Evolutionary conservation across 2,888 invertebrate genomes (phyloP).

Genomic region (Morpho deidamia): DNA sequence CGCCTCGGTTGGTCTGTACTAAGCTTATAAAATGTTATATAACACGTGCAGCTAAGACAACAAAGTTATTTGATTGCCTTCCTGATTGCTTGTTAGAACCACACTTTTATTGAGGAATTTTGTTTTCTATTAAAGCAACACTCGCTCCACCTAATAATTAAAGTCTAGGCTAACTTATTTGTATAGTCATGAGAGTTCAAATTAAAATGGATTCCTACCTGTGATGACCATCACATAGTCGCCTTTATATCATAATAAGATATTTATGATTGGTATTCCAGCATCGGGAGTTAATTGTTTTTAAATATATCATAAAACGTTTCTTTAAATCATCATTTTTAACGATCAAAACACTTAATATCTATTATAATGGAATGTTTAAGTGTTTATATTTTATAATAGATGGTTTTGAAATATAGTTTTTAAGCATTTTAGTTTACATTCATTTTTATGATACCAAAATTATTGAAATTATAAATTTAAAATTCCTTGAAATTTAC

Average conservation of each 20-base stretch:
- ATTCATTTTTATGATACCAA: too few relatives aligned
- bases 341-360: constrained; percentile 6
- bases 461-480: too few relatives aligned
- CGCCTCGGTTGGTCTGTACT: not conserved
- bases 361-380: not conserved
- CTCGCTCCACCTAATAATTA: constrained; percentile 10
- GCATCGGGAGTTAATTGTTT: constrained; percentile 35
- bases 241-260: constrained; percentile 52
- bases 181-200: constrained; percentile 15
- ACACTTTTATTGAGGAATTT: constrained; percentile 37
- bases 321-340: constrained; percentile 16
- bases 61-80: constrained; percentile 39
- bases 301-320: constrained; percentile 30
- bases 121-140: constrained; percentile 31
- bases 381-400: constrained; percentile 1
- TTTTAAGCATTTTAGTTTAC: too few relatives aligned
- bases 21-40: constrained; percentile 26
- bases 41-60: constrained; percentile 30
- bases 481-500: too few relatives aligned
- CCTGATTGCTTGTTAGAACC: constrained; percentile 40
- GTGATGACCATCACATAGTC: constrained; percentile 20
- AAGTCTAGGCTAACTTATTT: constrained; percentile 11
- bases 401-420: too few relatives aligned
- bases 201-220: constrained; percentile 19
- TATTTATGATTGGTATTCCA: constrained; percentile 42